Evolutionary conservation across 2,888 invertebrate species (phyloP).

Genomic region (Eulithis prunata): DNA sequence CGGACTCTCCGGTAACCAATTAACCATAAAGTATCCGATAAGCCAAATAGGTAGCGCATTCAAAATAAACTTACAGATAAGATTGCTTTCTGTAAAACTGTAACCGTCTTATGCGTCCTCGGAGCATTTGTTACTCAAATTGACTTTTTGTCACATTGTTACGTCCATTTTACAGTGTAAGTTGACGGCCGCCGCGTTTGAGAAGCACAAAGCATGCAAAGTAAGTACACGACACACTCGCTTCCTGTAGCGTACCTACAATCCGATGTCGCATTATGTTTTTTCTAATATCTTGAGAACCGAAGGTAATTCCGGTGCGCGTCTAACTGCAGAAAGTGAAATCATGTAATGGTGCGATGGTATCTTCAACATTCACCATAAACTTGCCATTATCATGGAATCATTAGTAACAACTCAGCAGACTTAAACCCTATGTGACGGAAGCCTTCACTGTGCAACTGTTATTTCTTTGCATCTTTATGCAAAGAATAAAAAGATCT

Average conservation of each 20-base stretch:
- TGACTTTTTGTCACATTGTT: neutral
- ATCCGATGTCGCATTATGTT: constrained; percentile 35
- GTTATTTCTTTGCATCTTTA: neutral
- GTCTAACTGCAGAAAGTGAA: constrained; percentile 55
- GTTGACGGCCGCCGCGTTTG: neutral
- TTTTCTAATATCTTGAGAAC: constrained; percentile 53
- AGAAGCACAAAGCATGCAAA: constrained; percentile 10
- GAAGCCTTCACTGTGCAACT: neutral
- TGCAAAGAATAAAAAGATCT: neutral
- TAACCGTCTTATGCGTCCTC: neutral
- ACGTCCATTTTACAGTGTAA: neutral
- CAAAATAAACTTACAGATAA: constrained; percentile 23
- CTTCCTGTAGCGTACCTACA: constrained; percentile 32
- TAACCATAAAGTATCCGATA: constrained; percentile 26
- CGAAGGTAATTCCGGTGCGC: constrained; percentile 50
- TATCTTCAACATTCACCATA: constrained; percentile 41
- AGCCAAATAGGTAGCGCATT: constrained; percentile 18
- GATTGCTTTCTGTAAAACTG: neutral
- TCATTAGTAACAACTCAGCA: constrained; percentile 29
- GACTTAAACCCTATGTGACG: neutral
- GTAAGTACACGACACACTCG: constrained; percentile 14
- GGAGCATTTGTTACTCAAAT: neutral
- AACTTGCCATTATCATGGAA: constrained; percentile 36
- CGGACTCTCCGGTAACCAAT: neutral
- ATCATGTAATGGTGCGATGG: constrained; percentile 50